Evolutionary conservation across 2,888 invertebrate genomes (phyloP).

Genomic region (Leptura quadrifasciata): DNA sequence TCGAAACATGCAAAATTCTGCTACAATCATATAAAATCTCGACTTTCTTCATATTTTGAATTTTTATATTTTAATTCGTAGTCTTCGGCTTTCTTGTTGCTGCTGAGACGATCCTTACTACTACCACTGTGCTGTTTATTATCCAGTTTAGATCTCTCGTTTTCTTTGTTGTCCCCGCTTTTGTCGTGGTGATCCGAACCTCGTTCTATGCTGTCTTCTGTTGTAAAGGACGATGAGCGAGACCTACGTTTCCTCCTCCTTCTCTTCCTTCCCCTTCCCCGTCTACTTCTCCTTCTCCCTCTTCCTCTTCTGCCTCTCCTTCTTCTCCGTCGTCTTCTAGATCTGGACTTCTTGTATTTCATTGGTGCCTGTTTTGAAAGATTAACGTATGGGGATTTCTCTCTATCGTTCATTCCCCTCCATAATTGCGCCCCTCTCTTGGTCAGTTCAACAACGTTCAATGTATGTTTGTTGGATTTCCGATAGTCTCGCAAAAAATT

Average conservation of each 20-base stretch:
- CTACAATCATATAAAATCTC: conserved; percentile 26
- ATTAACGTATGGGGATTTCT: conserved; percentile 55
- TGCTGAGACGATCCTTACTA: neutral
- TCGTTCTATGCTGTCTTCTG: conserved; percentile 28
- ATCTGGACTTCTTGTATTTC: conserved; percentile 31
- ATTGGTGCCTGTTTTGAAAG: conserved; percentile 54
- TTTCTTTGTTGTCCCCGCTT: conserved; percentile 7
- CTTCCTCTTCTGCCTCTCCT: conserved; percentile 33
- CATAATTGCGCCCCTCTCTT: conserved; percentile 55
- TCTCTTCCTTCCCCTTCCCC: conserved; percentile 36
- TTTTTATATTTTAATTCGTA: conserved; percentile 34
- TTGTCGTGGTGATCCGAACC: neutral
- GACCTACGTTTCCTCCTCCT: conserved; percentile 37
- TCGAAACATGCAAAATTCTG: neutral
- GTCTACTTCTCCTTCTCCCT: conserved; percentile 13
- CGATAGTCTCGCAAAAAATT: conserved; percentile 59
- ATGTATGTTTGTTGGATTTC: conserved; percentile 48
- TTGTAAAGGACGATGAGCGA: conserved; percentile 12
- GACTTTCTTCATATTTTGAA: conserved; percentile 26
- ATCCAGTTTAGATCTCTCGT: neutral
- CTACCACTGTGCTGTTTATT: neutral
- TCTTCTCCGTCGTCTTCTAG: conserved; percentile 21
- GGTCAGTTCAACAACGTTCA: conserved; percentile 49
- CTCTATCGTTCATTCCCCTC: conserved; percentile 55
- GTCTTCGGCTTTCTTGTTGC: conserved; percentile 8